These are phyloP conservation scores for Drosophila kokeensis DNA, from an alignment of 2,888 invertebrate genomes.

Conservation along the genomic window DNA sequence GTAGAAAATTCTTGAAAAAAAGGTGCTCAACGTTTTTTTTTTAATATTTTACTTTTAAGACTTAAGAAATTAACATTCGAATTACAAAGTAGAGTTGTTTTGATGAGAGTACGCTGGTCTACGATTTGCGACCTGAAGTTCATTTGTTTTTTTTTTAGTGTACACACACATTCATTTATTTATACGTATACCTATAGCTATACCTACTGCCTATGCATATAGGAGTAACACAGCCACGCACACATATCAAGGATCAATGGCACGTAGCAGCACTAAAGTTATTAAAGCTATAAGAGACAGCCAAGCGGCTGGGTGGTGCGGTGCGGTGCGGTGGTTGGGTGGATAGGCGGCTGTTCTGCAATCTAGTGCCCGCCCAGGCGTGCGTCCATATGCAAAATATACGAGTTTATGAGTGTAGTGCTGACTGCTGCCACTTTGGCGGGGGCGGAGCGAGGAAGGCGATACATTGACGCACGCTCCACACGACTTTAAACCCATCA, in stretches of 20 bases:
- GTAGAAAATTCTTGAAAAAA: background rate
- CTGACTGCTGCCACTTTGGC: background rate
- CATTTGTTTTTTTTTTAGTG: background rate
- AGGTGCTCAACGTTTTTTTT: background rate
- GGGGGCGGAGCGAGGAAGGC: constrained; percentile 19
- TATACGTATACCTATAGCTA: background rate
- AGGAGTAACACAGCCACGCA: constrained; percentile 19
- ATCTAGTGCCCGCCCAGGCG: constrained; percentile 57
- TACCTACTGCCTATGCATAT: constrained; percentile 20
- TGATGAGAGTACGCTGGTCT: background rate
- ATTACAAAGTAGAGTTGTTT: background rate
- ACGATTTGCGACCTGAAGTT: background rate
- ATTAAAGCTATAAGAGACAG: constrained; percentile 75
- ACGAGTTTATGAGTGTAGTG: constrained; percentile 38
- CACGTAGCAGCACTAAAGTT: constrained; percentile 78
- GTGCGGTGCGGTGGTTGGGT: constrained; percentile 16
- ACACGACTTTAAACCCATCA: constrained; percentile 75
- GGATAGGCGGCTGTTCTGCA: constrained; percentile 26
- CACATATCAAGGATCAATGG: constrained; percentile 74
- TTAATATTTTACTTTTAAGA: too few species aligned
- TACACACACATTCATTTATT: background rate
- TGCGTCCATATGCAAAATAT: constrained; percentile 71
- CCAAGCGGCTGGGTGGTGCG: constrained; percentile 24
- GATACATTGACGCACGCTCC: constrained; percentile 70
- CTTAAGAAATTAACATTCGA: background rate